Conservation (phyloP, 1,140 invertebrate species). For the Akabosia matsudoensis region DNA sequence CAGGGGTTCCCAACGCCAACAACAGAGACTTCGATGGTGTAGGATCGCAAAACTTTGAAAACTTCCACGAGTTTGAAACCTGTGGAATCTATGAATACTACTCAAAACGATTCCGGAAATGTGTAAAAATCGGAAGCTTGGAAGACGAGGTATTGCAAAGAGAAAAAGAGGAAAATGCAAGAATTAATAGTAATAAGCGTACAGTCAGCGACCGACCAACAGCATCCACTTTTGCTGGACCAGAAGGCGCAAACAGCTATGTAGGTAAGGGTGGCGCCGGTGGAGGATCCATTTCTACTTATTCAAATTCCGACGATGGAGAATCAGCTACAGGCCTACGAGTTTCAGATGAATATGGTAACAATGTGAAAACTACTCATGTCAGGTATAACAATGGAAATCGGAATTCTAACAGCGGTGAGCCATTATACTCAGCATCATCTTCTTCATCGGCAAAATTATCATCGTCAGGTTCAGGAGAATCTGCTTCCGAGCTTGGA, state of each 20-base stretch:
- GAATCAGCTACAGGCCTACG: not conserved
- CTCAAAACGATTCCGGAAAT: not conserved
- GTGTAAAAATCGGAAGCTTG: not conserved
- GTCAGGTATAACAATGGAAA: not conserved
- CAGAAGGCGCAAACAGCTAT: not conserved
- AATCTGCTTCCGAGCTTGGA: not conserved
- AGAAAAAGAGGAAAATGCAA: not conserved
- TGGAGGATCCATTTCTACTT: not conserved
- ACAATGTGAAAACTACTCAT: not conserved
- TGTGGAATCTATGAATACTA: constrained; percentile 5
- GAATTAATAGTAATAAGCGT: not conserved
- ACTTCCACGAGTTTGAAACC: not conserved
- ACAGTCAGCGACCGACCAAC: not conserved
- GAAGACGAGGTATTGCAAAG: not conserved
- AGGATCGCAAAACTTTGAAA: not conserved
- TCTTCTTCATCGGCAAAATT: not conserved
- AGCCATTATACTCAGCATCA: not conserved
- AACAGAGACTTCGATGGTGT: not conserved
- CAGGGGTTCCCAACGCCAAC: not conserved
- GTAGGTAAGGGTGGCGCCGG: not conserved
- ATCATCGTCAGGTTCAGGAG: not conserved
- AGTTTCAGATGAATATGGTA: not conserved
- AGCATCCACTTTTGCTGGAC: not conserved
- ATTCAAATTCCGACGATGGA: not conserved
- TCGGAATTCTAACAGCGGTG: not conserved